Percentiles rank a stretch among this genome's conserved stretches.
Evolutionary conservation across 2,113 vertebrate species (phyloP).

Genomic region (Ornithorhynchus anatinus): DNA sequence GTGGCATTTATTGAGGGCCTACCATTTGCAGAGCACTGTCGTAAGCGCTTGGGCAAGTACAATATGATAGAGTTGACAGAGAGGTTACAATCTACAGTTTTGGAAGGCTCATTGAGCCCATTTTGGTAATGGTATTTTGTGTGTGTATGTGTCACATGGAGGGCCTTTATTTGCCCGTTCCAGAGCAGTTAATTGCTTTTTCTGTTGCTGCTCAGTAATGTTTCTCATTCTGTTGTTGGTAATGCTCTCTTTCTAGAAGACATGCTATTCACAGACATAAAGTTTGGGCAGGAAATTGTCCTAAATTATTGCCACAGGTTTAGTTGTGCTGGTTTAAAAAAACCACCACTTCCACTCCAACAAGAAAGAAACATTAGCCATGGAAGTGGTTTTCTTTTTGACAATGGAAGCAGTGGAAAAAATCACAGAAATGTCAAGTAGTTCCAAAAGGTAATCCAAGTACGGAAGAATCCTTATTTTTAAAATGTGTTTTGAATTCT

Average conservation of each 20-base stretch:
- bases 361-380: neutral
- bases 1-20: too few relatives aligned
- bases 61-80: too few relatives aligned
- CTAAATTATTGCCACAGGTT: neutral
- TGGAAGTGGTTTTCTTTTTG: slow-evolving; percentile 24
- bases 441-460: slow-evolving; percentile 15
- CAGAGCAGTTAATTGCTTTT: too few relatives aligned
- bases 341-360: too few relatives aligned
- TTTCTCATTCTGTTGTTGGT: neutral
- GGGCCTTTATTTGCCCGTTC: too few relatives aligned
- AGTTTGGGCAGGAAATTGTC: neutral
- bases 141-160: too few relatives aligned
- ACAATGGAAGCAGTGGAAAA: slow-evolving; percentile 7
- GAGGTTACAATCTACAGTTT: too few relatives aligned
- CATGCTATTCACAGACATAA: neutral
- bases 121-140: too few relatives aligned
- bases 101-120: too few relatives aligned
- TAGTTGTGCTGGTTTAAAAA: neutral
- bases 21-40: too few relatives aligned
- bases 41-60: too few relatives aligned
- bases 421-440: slow-evolving; percentile 2
- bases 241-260: neutral
- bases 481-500: slow-evolving; percentile 14
- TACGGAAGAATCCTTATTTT: slow-evolving; percentile 16
- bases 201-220: neutral